Percentiles rank a stretch among this genome's conserved stretches.
phyloP scores from a whole-genome alignment of 2,113 vertebrate species.

The Laticauda colubrina region DNA sequence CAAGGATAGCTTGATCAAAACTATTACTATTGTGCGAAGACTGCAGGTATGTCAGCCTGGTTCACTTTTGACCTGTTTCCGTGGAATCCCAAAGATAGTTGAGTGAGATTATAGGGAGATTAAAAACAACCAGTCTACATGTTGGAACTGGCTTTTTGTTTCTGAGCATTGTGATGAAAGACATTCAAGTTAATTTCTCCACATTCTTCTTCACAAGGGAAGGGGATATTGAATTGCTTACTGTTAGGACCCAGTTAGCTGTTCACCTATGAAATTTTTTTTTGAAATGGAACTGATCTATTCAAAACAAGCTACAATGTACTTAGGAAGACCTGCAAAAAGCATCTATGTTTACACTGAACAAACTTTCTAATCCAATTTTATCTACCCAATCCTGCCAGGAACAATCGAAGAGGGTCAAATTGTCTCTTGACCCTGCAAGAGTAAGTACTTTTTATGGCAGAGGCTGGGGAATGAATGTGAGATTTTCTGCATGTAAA shows the following conservation, averaged over 20 bases:
- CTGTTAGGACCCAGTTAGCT: background rate
- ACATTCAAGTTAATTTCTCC: background rate
- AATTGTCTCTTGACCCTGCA: background rate
- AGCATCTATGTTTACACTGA: background rate
- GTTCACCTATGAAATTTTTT: background rate
- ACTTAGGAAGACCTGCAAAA: background rate
- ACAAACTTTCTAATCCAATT: background rate
- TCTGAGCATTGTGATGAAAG: background rate
- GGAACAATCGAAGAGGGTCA: background rate
- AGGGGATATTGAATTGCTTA: background rate
- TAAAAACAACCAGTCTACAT: background rate
- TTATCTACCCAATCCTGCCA: background rate
- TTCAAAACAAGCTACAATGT: background rate
- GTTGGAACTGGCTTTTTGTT: background rate
- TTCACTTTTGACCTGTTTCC: background rate
- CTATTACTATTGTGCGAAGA: background rate
- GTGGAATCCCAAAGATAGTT: background rate
- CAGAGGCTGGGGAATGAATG: background rate
- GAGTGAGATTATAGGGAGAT: background rate
- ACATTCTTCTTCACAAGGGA: background rate
- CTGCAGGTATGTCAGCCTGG: background rate
- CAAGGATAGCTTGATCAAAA: background rate
- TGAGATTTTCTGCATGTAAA: background rate
- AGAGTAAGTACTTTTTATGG: background rate
- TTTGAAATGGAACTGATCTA: background rate